Conservation (phyloP, 2,113 vertebrate genomes). For the Pluvianellus socialis region DNA sequence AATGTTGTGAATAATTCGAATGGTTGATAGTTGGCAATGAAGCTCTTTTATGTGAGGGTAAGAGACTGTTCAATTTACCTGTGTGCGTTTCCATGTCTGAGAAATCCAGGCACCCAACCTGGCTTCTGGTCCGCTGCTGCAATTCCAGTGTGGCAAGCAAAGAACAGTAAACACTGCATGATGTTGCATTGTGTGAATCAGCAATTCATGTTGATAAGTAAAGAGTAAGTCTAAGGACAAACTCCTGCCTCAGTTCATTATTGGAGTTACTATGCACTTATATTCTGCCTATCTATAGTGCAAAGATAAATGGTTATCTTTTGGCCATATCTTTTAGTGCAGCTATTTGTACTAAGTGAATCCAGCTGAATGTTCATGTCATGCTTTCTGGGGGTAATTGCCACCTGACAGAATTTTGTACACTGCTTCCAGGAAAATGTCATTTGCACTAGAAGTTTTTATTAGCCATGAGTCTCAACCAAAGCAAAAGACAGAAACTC, state of each 20-base stretch:
- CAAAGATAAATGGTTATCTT: neutral
- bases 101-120: neutral
- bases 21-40: neutral
- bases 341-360: neutral
- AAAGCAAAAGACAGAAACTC: neutral
- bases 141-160: neutral
- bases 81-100: neutral
- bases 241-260: neutral
- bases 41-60: neutral
- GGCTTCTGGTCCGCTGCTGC: neutral
- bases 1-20: neutral
- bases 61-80: neutral
- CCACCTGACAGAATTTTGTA: neutral
- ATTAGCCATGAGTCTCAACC: neutral
- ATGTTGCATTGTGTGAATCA: neutral
- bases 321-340: neutral
- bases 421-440: neutral
- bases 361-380: neutral
- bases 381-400: neutral
- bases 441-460: neutral
- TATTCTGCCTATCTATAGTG: neutral
- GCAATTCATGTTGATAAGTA: neutral
- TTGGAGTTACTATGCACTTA: neutral
- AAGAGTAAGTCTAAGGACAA: neutral
- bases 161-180: accelerated